A percentile compares a stretch with the other conserved stretches of the same genome.
phyloP scores from a whole-genome alignment of 2,797 vertebrate genomes.

The Silurus aristotelis region DNA sequence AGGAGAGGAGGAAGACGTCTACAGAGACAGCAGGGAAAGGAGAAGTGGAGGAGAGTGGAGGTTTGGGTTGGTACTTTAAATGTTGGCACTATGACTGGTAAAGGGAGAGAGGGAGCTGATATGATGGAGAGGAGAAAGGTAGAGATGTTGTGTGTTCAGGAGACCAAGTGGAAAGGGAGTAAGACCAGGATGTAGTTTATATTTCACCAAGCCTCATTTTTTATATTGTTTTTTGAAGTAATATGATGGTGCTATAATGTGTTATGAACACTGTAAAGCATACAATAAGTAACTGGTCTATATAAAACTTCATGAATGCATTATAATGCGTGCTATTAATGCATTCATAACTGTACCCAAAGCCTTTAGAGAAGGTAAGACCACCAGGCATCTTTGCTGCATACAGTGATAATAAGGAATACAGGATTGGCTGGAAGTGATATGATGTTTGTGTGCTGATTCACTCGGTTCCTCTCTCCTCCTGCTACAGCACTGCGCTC shows the following conservation, averaged over 20 bases:
- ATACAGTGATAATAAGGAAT: not conserved
- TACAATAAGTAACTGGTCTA: not conserved
- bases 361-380: not conserved
- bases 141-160: too few relatives aligned
- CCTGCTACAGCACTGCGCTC: not conserved
- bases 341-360: not conserved
- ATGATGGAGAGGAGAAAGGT: too few relatives aligned
- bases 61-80: too few relatives aligned
- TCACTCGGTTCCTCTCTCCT: not conserved
- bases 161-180: too few relatives aligned
- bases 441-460: constrained; percentile 1
- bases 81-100: too few relatives aligned
- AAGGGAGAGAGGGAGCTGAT: too few relatives aligned
- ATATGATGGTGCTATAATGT: not conserved
- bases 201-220: not conserved
- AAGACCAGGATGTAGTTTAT: not conserved
- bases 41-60: too few relatives aligned
- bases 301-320: not conserved
- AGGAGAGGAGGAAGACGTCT: too few relatives aligned
- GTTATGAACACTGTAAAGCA: not conserved
- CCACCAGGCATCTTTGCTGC: too few relatives aligned
- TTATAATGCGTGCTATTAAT: not conserved
- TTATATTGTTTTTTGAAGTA: not conserved
- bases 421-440: not conserved
- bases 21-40: too few relatives aligned